Evolutionary conservation across 2,113 vertebrate species (phyloP), one percentile per base, ranked within the genome.

Genomic region (Phycodurus eques): DNA sequence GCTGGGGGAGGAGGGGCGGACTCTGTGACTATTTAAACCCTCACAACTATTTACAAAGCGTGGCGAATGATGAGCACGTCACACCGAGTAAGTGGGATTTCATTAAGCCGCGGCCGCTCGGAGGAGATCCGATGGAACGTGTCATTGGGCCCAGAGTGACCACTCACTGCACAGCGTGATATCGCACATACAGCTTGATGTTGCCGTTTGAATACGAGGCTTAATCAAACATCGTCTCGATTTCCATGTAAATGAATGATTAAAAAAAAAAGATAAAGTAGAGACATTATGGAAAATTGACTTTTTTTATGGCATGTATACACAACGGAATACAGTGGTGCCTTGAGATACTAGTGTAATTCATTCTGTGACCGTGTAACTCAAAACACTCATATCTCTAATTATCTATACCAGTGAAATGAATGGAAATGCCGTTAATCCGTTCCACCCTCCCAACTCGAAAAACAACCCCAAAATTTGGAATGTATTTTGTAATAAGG

Each of bases 31-130:
- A 66, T 66, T 66, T 66, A 47, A 66, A 43, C 42, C 39, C 42
- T 44, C 10, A n/a, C 19, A 43, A 46, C 43, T 66, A 86, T 86
- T 85, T 80, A 85, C 75, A 70, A 72, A 57, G 64, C 43, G 44
- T 31, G 65, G 75, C 78, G 22, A 77, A 81, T 84, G 76, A 81
- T 72, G 76, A 85, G 82, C 78, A 68, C 70, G 73, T 70, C 79
- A 85, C 62, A 73, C 51, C 13, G 66, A 74, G 51, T 81, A 84
- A 66, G 88, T 89, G 78, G 80, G 73, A 82, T 77, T 83, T 73
- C 73, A 76, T 75, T 31, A 9, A 66, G 70, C 72, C 73, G 61
- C 35, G 63, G 73, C 54, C 27, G 69, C 73, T 31, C 47, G 67
- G 53, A 56, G 35, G 42, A 49, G 67, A 85, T 81, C 44, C 67